phyloP scores from a whole-genome alignment of 2,797 vertebrate species.

The Pipistrellus pygmaeus region DNA sequence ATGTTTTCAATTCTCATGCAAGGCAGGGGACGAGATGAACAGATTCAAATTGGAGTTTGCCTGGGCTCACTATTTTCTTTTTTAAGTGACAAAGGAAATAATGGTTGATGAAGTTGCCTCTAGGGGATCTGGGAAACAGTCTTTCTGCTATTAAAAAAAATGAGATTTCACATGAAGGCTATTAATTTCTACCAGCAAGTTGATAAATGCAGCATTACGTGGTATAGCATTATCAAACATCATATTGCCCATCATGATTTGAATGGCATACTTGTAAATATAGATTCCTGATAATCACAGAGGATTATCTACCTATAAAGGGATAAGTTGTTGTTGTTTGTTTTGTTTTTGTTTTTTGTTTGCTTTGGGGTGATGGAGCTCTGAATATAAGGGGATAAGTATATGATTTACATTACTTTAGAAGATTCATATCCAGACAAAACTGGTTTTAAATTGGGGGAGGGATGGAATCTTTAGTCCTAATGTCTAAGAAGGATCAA shows the following conservation, averaged over 20 bases:
- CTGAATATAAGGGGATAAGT: slow-evolving; percentile 1
- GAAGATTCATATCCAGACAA: slow-evolving; percentile 52
- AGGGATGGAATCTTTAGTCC: neutral
- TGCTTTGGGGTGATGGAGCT: neutral
- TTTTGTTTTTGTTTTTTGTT: neutral
- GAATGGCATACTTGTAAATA: slow-evolving; percentile 74
- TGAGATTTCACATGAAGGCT: slow-evolving; percentile 61
- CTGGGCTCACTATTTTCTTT: slow-evolving; percentile 65
- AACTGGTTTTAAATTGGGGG: neutral
- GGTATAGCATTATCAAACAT: slow-evolving; percentile 66
- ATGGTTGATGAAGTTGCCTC: slow-evolving; percentile 70
- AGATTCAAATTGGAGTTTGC: slow-evolving; percentile 83
- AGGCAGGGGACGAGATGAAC: slow-evolving; percentile 81
- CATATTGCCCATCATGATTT: slow-evolving; percentile 69
- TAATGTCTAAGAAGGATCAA: slow-evolving; percentile 15
- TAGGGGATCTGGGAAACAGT: slow-evolving; percentile 70
- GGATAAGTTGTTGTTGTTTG: neutral
- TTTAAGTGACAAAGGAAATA: slow-evolving; percentile 70
- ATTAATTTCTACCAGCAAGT: slow-evolving; percentile 75
- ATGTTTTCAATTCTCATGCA: slow-evolving; percentile 82
- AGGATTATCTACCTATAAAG: slow-evolving; percentile 50
- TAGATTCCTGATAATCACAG: slow-evolving; percentile 82
- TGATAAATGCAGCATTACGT: slow-evolving; percentile 72
- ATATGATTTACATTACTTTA: neutral
- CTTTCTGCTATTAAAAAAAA: slow-evolving; percentile 61